Conservation (phyloP, 37 sponge, comb jelly and placozoan genomes). For the Cliona cf. orientalis region DNA sequence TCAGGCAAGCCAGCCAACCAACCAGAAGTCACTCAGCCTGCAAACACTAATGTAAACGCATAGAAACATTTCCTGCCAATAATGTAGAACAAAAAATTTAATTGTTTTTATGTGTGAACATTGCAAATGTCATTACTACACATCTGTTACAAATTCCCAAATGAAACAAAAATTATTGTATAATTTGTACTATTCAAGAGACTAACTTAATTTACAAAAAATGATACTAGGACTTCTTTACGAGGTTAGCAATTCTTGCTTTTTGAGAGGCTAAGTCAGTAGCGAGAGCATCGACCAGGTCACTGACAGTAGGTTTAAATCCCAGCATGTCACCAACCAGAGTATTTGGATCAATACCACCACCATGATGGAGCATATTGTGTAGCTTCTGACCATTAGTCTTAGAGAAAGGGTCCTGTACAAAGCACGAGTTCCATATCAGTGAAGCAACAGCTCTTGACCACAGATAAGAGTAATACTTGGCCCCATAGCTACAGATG, state of each 20-base stretch:
- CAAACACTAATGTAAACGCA: background rate
- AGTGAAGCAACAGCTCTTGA: slow-evolving; percentile 84
- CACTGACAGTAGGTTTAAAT: slow-evolving; percentile 64
- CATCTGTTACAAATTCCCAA: no score
- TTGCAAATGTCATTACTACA: no score
- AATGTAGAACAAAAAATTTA: no score
- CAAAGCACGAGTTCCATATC: slow-evolving; percentile 83
- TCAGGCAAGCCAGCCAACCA: background rate
- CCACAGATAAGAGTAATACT: slow-evolving; percentile 95
- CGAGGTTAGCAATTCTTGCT: no score
- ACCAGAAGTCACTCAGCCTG: background rate
- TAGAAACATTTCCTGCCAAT: no score
- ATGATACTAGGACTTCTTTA: no score
- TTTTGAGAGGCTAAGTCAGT: slow-evolving; percentile 7
- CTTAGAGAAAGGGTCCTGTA: slow-evolving; percentile 78
- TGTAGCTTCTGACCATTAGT: slow-evolving; percentile 54
- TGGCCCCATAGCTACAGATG: slow-evolving; percentile 82
- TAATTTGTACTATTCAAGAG: no score
- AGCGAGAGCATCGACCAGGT: slow-evolving; percentile 65
- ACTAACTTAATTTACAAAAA: no score
- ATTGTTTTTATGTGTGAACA: no score
- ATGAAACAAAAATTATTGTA: no score
- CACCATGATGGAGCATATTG: slow-evolving; percentile 74
- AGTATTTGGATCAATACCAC: slow-evolving; percentile 49
- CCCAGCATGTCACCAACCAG: slow-evolving; percentile 75